Evolutionary conservation across 2,888 invertebrate species (phyloP).

Genomic region (Agrilus cyanescens): DNA sequence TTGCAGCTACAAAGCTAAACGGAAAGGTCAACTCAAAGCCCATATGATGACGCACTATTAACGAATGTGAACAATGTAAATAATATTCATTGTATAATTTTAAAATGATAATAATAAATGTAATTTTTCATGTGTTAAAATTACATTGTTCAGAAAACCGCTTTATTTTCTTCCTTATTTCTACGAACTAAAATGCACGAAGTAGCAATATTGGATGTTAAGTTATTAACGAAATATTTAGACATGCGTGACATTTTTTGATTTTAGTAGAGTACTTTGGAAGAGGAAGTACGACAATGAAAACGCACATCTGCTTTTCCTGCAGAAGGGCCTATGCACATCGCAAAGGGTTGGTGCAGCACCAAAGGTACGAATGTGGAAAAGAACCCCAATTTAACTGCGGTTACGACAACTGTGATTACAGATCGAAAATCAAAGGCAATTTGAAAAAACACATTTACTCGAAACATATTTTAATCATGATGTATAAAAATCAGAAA

Average conservation of each 20-base stretch:
- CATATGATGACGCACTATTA: conserved; percentile 28
- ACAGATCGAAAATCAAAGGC: conserved; percentile 24
- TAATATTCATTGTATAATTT: too few relatives aligned
- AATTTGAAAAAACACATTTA: conserved; percentile 14
- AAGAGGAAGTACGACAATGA: too few relatives aligned
- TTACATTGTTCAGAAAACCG: neutral
- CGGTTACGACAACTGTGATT: conserved; percentile 23
- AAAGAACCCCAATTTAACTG: conserved; percentile 22
- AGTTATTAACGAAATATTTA: too few relatives aligned
- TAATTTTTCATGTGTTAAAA: too few relatives aligned
- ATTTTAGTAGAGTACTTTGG: too few relatives aligned
- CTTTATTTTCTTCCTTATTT: neutral
- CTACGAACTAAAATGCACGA: neutral
- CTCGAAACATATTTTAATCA: conserved; percentile 7
- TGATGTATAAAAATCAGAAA: too few relatives aligned
- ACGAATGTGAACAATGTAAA: conserved; percentile 21
- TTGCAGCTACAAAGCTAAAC: conserved; percentile 6
- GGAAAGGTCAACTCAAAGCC: conserved; percentile 1
- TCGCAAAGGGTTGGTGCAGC: conserved; percentile 21
- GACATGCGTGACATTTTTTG: too few relatives aligned
- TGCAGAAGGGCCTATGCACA: conserved; percentile 25
- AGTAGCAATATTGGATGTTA: too few relatives aligned
- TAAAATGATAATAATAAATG: too few relatives aligned
- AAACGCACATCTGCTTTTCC: conserved; percentile 19
- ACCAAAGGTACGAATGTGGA: conserved; percentile 23